A percentile compares a stretch with the other conserved stretches of the same genome.
Conservation (phyloP, 1,140 invertebrate species). For the Rhopalosiphum maidis region DNA sequence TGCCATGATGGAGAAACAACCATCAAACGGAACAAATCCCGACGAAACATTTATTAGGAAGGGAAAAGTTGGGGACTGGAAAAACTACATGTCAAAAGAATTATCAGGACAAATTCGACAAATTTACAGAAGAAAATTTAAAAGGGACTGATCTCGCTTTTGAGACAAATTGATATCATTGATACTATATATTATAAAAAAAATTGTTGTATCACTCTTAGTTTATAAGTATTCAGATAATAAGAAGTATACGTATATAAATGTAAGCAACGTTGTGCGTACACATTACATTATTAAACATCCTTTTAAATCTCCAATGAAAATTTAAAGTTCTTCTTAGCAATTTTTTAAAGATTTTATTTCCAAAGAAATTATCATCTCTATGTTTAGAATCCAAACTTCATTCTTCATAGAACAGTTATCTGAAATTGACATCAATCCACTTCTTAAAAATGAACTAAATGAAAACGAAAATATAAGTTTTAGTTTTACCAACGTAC, state of each 20-base stretch:
- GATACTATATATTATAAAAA: neutral
- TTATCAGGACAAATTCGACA: conserved; percentile 74
- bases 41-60: conserved; percentile 77
- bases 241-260: neutral
- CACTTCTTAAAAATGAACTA: neutral
- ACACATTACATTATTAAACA: neutral
- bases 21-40: conserved; percentile 64
- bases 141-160: conserved; percentile 71
- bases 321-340: neutral
- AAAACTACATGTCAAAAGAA: conserved; percentile 78
- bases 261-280: neutral
- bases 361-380: neutral
- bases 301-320: neutral
- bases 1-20: conserved; percentile 65
- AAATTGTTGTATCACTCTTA: neutral
- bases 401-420: neutral
- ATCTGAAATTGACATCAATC: neutral
- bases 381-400: neutral
- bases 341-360: neutral
- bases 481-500: neutral
- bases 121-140: conserved; percentile 74
- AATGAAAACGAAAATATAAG: neutral
- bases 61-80: conserved; percentile 81
- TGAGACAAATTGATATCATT: conserved; percentile 62
- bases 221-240: neutral